Percentiles rank a stretch among this genome's conserved stretches.
These are phyloP conservation scores for Dermatemys mawii DNA, from an alignment of 2,113 vertebrate species.

Conservation along the genomic window DNA sequence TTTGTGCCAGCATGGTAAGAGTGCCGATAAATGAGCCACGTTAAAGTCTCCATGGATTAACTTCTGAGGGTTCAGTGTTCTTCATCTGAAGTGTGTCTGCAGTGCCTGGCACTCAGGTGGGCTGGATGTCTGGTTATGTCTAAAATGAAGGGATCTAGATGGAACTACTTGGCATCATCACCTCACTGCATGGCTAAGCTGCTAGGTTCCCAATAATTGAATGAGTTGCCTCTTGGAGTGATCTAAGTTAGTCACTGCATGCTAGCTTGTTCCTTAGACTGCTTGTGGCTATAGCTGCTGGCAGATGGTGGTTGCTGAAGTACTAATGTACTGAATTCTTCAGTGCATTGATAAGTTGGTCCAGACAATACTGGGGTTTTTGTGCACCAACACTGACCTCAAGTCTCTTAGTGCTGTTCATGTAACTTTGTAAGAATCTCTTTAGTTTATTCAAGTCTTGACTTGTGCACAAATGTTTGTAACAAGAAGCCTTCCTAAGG, in stretches of 20 bases:
- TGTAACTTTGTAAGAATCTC: not conserved
- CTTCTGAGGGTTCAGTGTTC: not conserved
- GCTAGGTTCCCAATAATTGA: constrained; percentile 25
- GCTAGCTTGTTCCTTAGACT: not conserved
- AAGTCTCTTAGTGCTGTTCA: not conserved
- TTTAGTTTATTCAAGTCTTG: not conserved
- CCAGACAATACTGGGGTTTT: not conserved
- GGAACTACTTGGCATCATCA: constrained; percentile 22
- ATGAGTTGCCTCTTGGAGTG: not conserved
- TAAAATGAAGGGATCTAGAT: not conserved
- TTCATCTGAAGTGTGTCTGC: not conserved
- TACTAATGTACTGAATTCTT: not conserved
- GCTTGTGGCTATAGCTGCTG: constrained; percentile 26
- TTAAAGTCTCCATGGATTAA: not conserved
- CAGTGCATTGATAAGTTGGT: not conserved
- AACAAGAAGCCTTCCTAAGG: not conserved
- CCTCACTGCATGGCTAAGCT: not conserved
- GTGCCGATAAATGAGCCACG: not conserved
- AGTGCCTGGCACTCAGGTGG: not conserved
- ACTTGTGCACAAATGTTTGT: not conserved
- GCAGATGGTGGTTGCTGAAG: constrained; percentile 31
- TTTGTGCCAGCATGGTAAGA: too few relatives aligned
- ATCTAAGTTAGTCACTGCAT: constrained; percentile 27
- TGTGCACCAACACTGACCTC: not conserved
- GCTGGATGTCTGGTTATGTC: not conserved